phyloP scores from a whole-genome alignment of 37 sponge, comb jelly and placozoan species.

The Axinella damicornis region DNA sequence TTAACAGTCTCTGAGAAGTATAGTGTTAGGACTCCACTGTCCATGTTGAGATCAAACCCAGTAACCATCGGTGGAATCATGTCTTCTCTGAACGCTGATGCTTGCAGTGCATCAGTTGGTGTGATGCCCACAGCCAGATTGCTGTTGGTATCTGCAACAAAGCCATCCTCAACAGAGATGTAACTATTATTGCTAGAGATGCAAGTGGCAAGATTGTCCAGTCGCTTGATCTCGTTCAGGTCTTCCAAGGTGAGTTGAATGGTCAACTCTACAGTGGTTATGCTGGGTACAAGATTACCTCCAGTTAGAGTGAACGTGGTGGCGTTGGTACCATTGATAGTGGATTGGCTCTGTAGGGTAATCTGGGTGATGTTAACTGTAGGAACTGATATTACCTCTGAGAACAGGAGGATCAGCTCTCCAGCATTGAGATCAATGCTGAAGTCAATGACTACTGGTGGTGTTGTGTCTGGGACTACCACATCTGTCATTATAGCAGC shows the following conservation, averaged over 20 bases:
- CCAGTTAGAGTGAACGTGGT: slow-evolving; percentile 74
- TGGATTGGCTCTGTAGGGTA: slow-evolving; percentile 69
- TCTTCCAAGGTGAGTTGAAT: slow-evolving; percentile 63
- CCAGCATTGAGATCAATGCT: slow-evolving; percentile 84
- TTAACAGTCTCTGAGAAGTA: slow-evolving; percentile 89
- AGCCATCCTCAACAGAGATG: slow-evolving; percentile 58
- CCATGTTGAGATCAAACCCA: slow-evolving; percentile 60
- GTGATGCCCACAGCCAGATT: slow-evolving; percentile 59
- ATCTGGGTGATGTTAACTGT: slow-evolving; percentile 74
- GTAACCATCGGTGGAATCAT: slow-evolving; percentile 68
- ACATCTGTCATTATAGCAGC: slow-evolving; percentile 29
- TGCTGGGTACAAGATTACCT: slow-evolving; percentile 37
- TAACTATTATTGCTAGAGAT: slow-evolving; percentile 49
- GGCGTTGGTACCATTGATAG: slow-evolving; percentile 23
- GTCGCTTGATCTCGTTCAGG: slow-evolving; percentile 78
- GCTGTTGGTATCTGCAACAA: slow-evolving; percentile 69
- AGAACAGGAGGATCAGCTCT: slow-evolving; percentile 70
- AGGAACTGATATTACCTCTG: slow-evolving; percentile 72
- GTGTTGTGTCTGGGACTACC: slow-evolving; percentile 66
- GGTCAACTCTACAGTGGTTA: slow-evolving; percentile 29
- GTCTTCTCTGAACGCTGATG: slow-evolving; percentile 66
- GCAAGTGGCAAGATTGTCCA: slow-evolving; percentile 67
- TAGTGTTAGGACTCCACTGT: slow-evolving; percentile 67
- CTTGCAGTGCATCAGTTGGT: slow-evolving; percentile 36
- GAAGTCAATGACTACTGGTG: slow-evolving; percentile 75